phyloP scores from a whole-genome alignment of 2,113 vertebrate species.

The Tapirus terrestris region DNA sequence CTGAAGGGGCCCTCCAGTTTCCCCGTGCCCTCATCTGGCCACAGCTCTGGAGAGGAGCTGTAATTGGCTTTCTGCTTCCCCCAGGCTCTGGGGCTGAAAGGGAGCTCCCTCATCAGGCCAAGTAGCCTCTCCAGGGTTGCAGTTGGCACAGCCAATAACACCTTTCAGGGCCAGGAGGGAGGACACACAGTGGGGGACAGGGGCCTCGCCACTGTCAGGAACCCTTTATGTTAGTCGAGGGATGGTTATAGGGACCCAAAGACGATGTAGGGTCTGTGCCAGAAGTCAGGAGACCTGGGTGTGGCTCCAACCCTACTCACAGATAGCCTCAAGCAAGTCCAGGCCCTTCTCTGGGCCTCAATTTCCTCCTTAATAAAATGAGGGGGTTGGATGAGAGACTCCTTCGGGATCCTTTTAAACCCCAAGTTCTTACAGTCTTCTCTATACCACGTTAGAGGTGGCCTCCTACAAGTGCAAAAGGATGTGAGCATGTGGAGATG shows the following conservation, averaged over 20 bases:
- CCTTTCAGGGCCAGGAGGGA: not conserved
- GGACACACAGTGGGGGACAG: rapidly evolving
- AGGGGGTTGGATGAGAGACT: not conserved
- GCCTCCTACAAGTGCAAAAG: not conserved
- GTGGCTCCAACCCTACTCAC: not conserved
- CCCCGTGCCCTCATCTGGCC: not conserved
- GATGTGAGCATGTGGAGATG: no score
- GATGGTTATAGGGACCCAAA: not conserved
- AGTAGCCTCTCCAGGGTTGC: not conserved
- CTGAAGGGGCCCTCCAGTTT: not conserved
- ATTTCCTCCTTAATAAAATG: not conserved
- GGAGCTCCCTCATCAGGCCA: not conserved
- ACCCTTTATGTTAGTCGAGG: not conserved
- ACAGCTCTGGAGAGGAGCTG: not conserved
- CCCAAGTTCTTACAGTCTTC: not conserved
- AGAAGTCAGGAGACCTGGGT: not conserved
- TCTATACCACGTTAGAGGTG: not conserved
- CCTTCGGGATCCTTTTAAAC: not conserved
- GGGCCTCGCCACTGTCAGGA: not conserved
- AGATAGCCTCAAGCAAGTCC: not conserved
- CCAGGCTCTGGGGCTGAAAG: not conserved
- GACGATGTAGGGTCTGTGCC: not conserved
- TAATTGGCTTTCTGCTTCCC: not conserved
- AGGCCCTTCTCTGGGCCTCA: not conserved
- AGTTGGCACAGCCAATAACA: not conserved